Base-by-base conservation (phyloP, 2,113 vertebrate genomes). In the Myotis davidii region DNA sequence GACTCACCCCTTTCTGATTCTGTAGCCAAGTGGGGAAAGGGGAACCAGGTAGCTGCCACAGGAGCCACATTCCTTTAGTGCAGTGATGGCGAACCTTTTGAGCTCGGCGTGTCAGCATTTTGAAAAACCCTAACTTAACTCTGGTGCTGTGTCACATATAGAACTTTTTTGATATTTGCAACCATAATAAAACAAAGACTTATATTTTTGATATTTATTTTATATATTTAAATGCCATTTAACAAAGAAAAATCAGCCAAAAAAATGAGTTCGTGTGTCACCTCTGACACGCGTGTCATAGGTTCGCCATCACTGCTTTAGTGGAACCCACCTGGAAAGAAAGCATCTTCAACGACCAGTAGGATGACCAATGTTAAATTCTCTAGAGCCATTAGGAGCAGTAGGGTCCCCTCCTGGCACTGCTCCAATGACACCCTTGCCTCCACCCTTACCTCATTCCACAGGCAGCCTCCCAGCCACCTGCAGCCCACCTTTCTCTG, bases 391-490 rank as follows among this genome's bases (percentile, higher is more conserved):
- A 0, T 81, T 39, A 79, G 52, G 56, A 65, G 25, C 52, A 29
- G 0, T 0, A 25, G 45, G 70, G 18, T 39, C 37, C 5, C 56
- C 70, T 92, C 52, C 73, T 0, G 0, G 69, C 21, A 0, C 32
- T 7, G 12, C 42, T 50, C 20, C 0, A 0, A 2, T 5, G 17
- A 34, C 0, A 5, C n/a, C 34, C 34, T 18, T 6, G 9, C 87
- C 79, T 69, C 84, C 9, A 9, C 56, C 45, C 54, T 32, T 29
- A 9, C 52, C 12, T 74, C 18, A n/a, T 70, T 37, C 16, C 45
- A 17, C 48, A n/a, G 59, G 42, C 69, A 61, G 39, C 34, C 23
- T 1, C 37, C 25, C 7, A 1, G 45, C n/a, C 34, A 4, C 21
- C 72, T 64, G 50, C 34, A 25, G 42, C 48, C 11, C 52, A 37